phyloP scores from a whole-genome alignment of 1,140 invertebrate species.

The Metaphire vulgaris region DNA sequence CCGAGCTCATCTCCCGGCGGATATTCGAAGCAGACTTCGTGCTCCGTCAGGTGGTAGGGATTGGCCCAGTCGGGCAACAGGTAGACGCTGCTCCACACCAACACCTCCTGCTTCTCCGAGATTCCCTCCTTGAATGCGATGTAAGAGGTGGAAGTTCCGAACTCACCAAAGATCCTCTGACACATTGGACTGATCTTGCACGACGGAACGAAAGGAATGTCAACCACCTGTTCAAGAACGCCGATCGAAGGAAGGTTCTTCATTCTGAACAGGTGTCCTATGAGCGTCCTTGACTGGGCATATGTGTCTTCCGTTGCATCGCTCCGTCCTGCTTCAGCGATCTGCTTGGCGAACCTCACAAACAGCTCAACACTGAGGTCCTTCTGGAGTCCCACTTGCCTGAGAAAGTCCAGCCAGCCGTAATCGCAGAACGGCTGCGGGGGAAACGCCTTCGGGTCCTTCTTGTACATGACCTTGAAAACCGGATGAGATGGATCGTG shows the following conservation, averaged over 20 bases:
- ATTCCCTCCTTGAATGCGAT: conserved; percentile 29
- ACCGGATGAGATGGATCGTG: conserved; percentile 30
- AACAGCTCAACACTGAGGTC: conserved; percentile 18
- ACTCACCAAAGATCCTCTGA: background rate
- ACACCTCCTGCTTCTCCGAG: conserved; percentile 21
- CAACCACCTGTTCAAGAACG: conserved; percentile 11
- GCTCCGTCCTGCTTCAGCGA: conserved; percentile 9
- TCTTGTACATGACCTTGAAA: conserved; percentile 30
- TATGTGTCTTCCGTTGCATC: conserved; percentile 7
- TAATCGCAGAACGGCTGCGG: conserved; percentile 14
- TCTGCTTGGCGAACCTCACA: conserved; percentile 20
- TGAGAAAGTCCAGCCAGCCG: conserved; percentile 23
- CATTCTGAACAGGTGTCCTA: conserved; percentile 19
- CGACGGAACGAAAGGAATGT: conserved; percentile 24
- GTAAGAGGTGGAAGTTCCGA: background rate
- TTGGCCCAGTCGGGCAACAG: conserved; percentile 29
- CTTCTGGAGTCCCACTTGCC: conserved; percentile 1
- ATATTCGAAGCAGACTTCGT: background rate
- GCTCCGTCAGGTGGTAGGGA: conserved; percentile 7
- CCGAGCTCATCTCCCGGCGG: background rate
- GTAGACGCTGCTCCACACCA: conserved; percentile 20
- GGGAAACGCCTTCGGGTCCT: conserved; percentile 15
- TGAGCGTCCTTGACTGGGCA: conserved; percentile 9
- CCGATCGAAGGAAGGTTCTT: background rate
- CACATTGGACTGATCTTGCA: background rate